These are phyloP conservation scores for Drosophila melanogaster DNA, from an alignment of 1,140 invertebrate species.

Conservation along the genomic window Release_6_plus_ISO1_MT NC_004354.4:18996501-18997000, in stretches of 20 bases:
- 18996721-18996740: background rate
- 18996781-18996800: background rate
- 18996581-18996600: too few species aligned
- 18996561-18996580: background rate
- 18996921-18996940: conserved; percentile 40
- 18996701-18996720: conserved; percentile 11
- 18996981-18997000: conserved; percentile 15
- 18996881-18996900: conserved; percentile 31
- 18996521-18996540: conserved; percentile 6
- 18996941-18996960: conserved; percentile 42
- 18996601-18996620: background rate
- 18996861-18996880: conserved; percentile 8
- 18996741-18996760: background rate
- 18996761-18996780: too few species aligned
- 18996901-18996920: conserved; percentile 10
- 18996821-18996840: conserved; percentile 18
- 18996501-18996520: too few species aligned
- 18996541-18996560: background rate
- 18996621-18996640: conserved; percentile 1
- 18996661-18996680: conserved; percentile 13
- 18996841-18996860: background rate
- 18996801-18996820: conserved; percentile 32
- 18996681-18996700: conserved; percentile 5
- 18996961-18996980: conserved; percentile 38
- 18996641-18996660: background rate